These are phyloP conservation scores for Drosophila ezoana DNA, from an alignment of 2,888 invertebrate species.

Conservation along the genomic window DNA sequence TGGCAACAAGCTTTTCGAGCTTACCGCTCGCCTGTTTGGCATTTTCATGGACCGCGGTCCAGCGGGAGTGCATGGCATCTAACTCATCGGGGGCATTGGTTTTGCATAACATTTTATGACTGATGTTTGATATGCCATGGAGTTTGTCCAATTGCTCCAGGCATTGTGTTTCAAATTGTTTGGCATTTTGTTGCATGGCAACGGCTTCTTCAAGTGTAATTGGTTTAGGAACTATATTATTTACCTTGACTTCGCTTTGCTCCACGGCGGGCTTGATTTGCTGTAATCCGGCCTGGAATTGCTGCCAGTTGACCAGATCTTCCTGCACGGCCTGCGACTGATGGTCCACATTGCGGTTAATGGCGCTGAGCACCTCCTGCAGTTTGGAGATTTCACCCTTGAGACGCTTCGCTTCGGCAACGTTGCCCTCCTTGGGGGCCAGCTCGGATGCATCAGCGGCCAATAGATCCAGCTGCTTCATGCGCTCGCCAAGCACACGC, in stretches of 20 bases:
- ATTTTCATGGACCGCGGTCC: conserved; percentile 93
- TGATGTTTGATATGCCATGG: conserved; percentile 90
- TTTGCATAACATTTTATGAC: conserved; percentile 91
- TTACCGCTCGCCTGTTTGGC: conserved; percentile 92
- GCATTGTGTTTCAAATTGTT: conserved; percentile 91
- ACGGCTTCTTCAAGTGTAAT: conserved; percentile 92
- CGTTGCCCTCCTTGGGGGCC: conserved; percentile 88
- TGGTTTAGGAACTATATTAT: conserved; percentile 88
- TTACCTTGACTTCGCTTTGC: conserved; percentile 92
- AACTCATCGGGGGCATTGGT: conserved; percentile 93
- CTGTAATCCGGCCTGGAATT: conserved; percentile 91
- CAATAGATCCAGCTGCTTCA: conserved; percentile 89
- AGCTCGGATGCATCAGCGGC: conserved; percentile 91
- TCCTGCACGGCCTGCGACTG: conserved; percentile 91
- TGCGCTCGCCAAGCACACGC: conserved; percentile 91
- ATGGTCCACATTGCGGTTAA: conserved; percentile 91
- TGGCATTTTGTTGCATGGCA: conserved; percentile 90
- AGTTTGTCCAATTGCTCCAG: conserved; percentile 91
- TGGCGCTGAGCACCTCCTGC: conserved; percentile 90
- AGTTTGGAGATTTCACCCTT: conserved; percentile 91
- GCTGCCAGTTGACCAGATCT: conserved; percentile 93
- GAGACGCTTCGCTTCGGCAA: conserved; percentile 90
- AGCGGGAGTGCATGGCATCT: conserved; percentile 92
- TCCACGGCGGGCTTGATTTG: conserved; percentile 95
- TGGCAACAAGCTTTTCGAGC: conserved; percentile 90